Base-by-base conservation (phyloP, 2,113 vertebrate genomes). In the Chunga burmeisteri region DNA sequence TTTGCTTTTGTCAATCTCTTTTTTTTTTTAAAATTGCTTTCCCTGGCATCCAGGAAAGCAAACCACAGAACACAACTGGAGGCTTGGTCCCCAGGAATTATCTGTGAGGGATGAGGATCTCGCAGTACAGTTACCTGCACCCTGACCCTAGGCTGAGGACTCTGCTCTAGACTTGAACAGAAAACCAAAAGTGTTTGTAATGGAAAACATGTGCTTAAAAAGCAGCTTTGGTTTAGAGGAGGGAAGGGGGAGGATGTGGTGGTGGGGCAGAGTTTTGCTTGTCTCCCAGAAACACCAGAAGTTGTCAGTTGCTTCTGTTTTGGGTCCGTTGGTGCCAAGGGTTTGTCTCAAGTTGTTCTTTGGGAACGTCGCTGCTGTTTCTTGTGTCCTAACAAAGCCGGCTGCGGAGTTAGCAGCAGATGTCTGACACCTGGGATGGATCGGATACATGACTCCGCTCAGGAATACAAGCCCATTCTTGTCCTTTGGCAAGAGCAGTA, bases 361-460 rank as follows among this genome's bases (percentile, higher is more conserved):
- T 38, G 82, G 72, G 85, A 93, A 65, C 21, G 15, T 61, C 1
- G 36, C 40, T 46, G 68, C 87, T 65, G 83, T 36, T 84, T 17
- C 82, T 74, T 32, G 71, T 81, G 86, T 78, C 95, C 93, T 70
- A 22, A 22, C 11, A 9, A 27, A 91, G 93, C 65, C 34, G 70
- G 85, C 52, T 77, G 95, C 66, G 58, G 94, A 86, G 94, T 62
- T 21, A 70, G 92, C 44, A 68, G 91, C 97, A 97, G 97, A 92
- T 97, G 97, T 86, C 74, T 6, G 27, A 81, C 91, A 95, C 95
- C 95, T 97, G 97, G 97, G 71, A 88, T 11, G 84, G 46, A 95
- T 73, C 46, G 38, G 92, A 59, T 38, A 83, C 77, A 32, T 32
- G 80, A 49, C 89, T 78, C 53, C 1, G 1, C 49, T 79, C 73